Conservation (phyloP, 2,888 invertebrate genomes). For the Dyspetes luteomarginatus region DNA sequence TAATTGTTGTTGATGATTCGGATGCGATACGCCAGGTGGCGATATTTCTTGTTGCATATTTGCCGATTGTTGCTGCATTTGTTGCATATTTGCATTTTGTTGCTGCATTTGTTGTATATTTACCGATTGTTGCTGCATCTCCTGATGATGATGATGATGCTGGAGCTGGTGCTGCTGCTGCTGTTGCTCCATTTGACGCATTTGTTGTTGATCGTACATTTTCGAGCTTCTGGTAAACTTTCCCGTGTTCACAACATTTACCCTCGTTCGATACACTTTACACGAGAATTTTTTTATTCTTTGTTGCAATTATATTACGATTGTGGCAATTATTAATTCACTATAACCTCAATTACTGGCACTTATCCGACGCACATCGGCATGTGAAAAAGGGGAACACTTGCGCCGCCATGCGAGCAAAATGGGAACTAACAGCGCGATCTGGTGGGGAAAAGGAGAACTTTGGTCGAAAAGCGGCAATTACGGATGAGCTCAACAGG, state of each 20-base stretch:
- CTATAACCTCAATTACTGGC: not conserved
- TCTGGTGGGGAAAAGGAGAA: no score
- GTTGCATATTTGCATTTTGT: constrained; percentile 74
- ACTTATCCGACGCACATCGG: not conserved
- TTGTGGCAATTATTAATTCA: not conserved
- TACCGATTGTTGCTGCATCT: constrained; percentile 76
- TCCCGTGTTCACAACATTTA: not conserved
- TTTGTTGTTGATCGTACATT: constrained; percentile 65
- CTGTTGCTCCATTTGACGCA: constrained; percentile 66
- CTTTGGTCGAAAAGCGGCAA: no score
- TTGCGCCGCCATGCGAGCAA: not conserved
- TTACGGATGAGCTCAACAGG: no score
- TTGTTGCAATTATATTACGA: not conserved
- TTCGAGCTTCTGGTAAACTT: not conserved
- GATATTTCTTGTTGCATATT: constrained; percentile 69
- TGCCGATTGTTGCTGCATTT: constrained; percentile 76
- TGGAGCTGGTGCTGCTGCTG: no score
- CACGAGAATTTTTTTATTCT: not conserved
- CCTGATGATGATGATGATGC: no score
- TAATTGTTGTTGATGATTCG: constrained; percentile 46
- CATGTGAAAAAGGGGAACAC: not conserved
- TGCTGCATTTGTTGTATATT: constrained; percentile 75
- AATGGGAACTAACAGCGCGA: no score
- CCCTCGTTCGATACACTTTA: not conserved
- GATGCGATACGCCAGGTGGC: constrained; percentile 61